A percentile compares a stretch with the other conserved stretches of the same genome.
These are phyloP conservation scores for Meteorus colon DNA, from an alignment of 2,888 invertebrate species.

Conservation along the genomic window DNA sequence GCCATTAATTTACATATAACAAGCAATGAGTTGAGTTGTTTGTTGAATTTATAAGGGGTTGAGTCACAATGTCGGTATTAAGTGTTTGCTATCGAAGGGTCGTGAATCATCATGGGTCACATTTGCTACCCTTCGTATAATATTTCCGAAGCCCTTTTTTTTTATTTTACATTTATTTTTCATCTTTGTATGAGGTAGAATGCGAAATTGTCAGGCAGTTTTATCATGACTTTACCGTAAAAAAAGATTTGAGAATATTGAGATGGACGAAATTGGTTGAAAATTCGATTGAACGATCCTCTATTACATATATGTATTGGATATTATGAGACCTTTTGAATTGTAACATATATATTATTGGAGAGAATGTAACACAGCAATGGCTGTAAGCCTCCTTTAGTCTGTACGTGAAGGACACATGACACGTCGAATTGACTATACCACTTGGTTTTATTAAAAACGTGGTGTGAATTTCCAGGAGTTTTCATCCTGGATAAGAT, in stretches of 20 bases:
- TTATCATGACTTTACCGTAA: not conserved
- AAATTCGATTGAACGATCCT: constrained; percentile 20
- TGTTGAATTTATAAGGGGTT: not conserved
- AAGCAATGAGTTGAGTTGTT: not conserved
- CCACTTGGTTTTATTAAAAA: constrained; percentile 36
- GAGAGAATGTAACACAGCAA: not conserved
- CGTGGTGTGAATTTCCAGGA: constrained; percentile 34
- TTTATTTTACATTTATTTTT: not conserved
- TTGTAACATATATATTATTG: constrained; percentile 3
- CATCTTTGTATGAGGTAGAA: no score
- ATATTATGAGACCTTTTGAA: not conserved
- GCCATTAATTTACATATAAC: constrained; percentile 5
- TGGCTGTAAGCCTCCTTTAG: not conserved
- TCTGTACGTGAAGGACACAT: constrained; percentile 11
- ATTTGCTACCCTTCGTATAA: not conserved
- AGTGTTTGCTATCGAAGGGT: not conserved
- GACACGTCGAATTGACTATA: constrained; percentile 3
- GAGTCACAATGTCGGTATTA: not conserved
- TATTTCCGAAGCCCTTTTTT: not conserved
- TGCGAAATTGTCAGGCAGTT: not conserved
- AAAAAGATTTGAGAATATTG: not conserved
- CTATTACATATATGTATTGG: not conserved
- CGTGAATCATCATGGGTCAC: constrained; percentile 18
- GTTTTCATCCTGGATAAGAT: not conserved
- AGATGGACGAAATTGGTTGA: not conserved